Conservation (phyloP, 2,113 vertebrate genomes). For the Spea multiplicata region DNA sequence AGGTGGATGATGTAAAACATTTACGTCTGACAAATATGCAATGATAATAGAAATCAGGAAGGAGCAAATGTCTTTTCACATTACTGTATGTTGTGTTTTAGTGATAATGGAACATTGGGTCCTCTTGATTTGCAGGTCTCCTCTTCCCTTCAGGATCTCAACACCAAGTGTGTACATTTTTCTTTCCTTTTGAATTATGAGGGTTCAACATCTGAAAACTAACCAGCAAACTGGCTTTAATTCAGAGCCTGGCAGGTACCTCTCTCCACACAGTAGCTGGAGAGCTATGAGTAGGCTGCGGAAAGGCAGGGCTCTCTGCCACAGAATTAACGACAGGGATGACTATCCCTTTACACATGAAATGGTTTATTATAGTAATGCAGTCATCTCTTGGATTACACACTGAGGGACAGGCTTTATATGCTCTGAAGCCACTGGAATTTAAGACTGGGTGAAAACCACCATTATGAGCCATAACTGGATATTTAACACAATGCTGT, state of each 20-base stretch:
- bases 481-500: slow-evolving; percentile 26
- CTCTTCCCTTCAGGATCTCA: too few species aligned
- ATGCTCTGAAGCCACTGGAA: slow-evolving; percentile 9
- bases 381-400: slow-evolving; percentile 16
- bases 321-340: not conserved
- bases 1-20: too few species aligned
- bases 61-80: too few species aligned
- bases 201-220: not conserved
- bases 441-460: slow-evolving; percentile 29
- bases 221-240: not conserved
- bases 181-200: too few species aligned
- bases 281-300: not conserved
- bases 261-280: not conserved
- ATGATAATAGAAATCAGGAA: too few species aligned
- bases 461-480: slow-evolving; percentile 15
- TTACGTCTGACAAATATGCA: too few species aligned
- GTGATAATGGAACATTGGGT: too few species aligned
- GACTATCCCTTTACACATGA: slow-evolving; percentile 16
- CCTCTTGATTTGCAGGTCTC: too few species aligned
- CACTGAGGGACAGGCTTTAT: slow-evolving; percentile 2
- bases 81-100: too few species aligned
- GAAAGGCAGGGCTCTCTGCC: not conserved
- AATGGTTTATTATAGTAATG: slow-evolving; percentile 22
- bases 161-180: too few species aligned
- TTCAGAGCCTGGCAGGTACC: not conserved